phyloP scores from a whole-genome alignment of 2,888 invertebrate genomes.

The Coenonympha glycerion region DNA sequence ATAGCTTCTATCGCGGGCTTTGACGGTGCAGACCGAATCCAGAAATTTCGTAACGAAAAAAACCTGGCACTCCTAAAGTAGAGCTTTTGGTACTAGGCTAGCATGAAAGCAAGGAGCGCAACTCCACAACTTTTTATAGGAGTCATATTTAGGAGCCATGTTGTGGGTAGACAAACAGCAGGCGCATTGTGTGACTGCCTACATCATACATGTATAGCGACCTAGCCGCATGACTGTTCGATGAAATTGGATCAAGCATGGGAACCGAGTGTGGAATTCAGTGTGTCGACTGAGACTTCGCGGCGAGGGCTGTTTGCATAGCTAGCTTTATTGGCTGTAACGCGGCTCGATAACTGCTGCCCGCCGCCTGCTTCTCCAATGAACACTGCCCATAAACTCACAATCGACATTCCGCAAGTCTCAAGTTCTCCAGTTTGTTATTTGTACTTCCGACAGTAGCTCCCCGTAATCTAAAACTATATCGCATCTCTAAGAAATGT shows the following conservation, averaged over 20 bases:
- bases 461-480: background rate
- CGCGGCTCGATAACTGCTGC: conserved; percentile 53
- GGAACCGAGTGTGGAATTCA: conserved; percentile 68
- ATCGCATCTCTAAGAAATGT: background rate
- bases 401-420: conserved; percentile 49
- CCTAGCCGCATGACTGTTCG: conserved; percentile 58
- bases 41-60: too few relatives aligned
- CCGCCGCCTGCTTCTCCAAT: conserved; percentile 46
- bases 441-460: background rate
- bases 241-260: conserved; percentile 74
- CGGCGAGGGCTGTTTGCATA: conserved; percentile 66
- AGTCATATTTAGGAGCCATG: too few relatives aligned
- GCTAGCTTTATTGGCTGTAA: conserved; percentile 71
- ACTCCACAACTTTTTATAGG: too few relatives aligned
- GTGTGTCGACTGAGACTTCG: conserved; percentile 50
- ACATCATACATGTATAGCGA: conserved; percentile 57
- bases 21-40: too few relatives aligned
- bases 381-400: conserved; percentile 50
- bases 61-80: too few relatives aligned
- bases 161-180: too few relatives aligned
- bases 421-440: conserved; percentile 10
- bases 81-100: too few relatives aligned
- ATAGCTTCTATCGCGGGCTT: too few relatives aligned
- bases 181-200: conserved; percentile 64
- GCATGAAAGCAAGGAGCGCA: too few relatives aligned